A percentile compares a stretch with the other conserved stretches of the same genome.
Evolutionary conservation across 2,113 vertebrate genomes (phyloP).

Genomic region (Amazona guildingii): DNA sequence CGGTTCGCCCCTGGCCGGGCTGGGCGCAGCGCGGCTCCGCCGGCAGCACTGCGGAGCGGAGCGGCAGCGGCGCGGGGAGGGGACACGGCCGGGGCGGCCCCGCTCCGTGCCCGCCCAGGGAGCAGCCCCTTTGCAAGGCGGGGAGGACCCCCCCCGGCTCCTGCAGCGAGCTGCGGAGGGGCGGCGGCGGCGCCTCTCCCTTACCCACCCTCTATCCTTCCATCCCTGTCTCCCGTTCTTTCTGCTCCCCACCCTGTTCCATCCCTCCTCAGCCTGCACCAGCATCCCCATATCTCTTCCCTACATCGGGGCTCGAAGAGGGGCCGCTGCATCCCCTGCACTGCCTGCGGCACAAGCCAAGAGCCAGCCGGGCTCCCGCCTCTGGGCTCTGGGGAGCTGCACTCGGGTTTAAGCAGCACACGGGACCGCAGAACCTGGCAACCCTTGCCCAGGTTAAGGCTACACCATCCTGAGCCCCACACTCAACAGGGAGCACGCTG

Average conservation of each 20-base stretch:
- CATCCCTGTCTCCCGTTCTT: background rate
- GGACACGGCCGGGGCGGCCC: background rate
- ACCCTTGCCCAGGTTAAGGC: too few species aligned
- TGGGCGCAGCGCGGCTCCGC: constrained; percentile 8
- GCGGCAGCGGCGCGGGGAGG: background rate
- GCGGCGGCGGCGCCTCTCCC: background rate
- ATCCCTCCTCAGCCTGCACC: background rate
- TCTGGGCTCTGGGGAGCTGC: background rate
- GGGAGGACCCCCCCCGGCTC: background rate
- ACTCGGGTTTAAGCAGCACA: background rate
- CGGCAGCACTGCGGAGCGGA: background rate
- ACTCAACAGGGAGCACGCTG: fast-evolving
- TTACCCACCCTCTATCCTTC: background rate
- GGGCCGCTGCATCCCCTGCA: fast-evolving
- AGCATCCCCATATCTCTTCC: background rate
- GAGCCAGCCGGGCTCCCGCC: fast-evolving
- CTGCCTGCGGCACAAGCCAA: background rate
- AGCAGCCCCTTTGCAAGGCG: background rate
- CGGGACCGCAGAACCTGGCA: background rate
- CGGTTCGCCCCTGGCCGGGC: background rate
- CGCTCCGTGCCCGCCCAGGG: background rate
- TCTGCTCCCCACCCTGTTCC: background rate
- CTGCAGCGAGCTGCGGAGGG: background rate
- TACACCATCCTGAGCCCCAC: fast-evolving
- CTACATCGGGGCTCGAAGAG: fast-evolving